phyloP scores from a whole-genome alignment of 2,888 invertebrate species.

The Xestia rhomboidea region DNA sequence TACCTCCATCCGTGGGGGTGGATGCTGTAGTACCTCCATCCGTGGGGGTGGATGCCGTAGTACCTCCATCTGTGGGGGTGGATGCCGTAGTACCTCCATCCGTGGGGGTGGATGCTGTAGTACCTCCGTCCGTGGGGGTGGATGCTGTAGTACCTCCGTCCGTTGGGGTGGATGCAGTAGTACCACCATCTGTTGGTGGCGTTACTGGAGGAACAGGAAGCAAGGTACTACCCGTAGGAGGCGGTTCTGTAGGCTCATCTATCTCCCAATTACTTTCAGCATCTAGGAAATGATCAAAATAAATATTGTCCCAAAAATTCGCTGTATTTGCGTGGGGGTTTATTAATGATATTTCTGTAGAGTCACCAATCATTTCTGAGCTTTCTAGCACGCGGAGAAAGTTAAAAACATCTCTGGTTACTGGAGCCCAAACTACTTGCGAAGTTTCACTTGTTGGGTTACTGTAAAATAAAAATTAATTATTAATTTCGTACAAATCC shows the following conservation, averaged over 20 bases:
- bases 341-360: constrained; percentile 72
- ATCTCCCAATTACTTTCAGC: constrained; percentile 79
- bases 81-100: no score
- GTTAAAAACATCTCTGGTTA: constrained; percentile 64
- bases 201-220: not conserved
- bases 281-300: constrained; percentile 79
- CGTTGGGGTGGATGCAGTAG: not conserved
- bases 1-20: no score
- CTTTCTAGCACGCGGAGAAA: constrained; percentile 77
- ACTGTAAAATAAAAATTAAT: constrained; percentile 70
- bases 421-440: constrained; percentile 76
- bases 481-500: not conserved
- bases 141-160: not conserved
- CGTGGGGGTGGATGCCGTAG: no score
- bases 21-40: no score
- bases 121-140: not conserved
- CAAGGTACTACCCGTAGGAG: not conserved
- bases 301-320: constrained; percentile 82
- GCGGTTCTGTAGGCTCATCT: constrained; percentile 2
- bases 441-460: constrained; percentile 78
- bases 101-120: not conserved
- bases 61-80: no score
- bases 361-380: constrained; percentile 69
- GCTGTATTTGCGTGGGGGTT: constrained; percentile 77
- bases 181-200: not conserved